A percentile compares a stretch with the other conserved stretches of the same genome.
phyloP scores from a whole-genome alignment of 1,140 invertebrate genomes.

The Anastatus disparis region DNA sequence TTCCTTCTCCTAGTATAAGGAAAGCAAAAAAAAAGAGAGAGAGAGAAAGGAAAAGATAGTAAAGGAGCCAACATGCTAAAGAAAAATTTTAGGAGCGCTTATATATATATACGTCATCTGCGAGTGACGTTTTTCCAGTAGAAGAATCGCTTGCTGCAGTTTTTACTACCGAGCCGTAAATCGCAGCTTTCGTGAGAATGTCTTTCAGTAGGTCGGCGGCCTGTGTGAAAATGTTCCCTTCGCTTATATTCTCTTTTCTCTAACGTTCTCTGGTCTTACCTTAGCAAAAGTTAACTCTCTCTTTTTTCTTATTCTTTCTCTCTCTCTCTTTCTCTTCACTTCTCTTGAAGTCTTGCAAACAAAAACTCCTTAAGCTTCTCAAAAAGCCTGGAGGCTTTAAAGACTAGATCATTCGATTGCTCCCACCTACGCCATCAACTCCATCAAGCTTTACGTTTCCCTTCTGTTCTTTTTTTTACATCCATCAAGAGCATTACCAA shows the following conservation, averaged over 20 bases:
- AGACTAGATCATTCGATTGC: slow-evolving; percentile 30
- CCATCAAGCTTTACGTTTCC: no score
- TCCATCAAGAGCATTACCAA: background rate
- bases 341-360: slow-evolving; percentile 29
- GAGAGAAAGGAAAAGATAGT: background rate
- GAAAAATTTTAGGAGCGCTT: slow-evolving; percentile 22
- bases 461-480: slow-evolving; percentile 21
- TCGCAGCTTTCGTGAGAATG: slow-evolving; percentile 30
- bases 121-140: slow-evolving; percentile 24
- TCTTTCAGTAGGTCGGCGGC: slow-evolving; percentile 17
- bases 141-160: slow-evolving; percentile 37
- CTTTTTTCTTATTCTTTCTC: no score
- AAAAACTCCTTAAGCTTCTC: slow-evolving; percentile 37
- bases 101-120: slow-evolving; percentile 37
- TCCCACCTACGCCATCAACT: background rate
- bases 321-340: no score
- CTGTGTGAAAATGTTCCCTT: background rate
- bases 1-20: no score
- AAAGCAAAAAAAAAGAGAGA: no score
- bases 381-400: slow-evolving; percentile 21
- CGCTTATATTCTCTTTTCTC: slow-evolving; percentile 9
- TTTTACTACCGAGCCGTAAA: slow-evolving; percentile 37
- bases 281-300: no score
- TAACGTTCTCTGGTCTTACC: background rate
- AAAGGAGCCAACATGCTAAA: background rate